These are phyloP conservation scores for Sarcophaga rosellei DNA, from an alignment of 2,888 invertebrate genomes.

Conservation along the genomic window DNA sequence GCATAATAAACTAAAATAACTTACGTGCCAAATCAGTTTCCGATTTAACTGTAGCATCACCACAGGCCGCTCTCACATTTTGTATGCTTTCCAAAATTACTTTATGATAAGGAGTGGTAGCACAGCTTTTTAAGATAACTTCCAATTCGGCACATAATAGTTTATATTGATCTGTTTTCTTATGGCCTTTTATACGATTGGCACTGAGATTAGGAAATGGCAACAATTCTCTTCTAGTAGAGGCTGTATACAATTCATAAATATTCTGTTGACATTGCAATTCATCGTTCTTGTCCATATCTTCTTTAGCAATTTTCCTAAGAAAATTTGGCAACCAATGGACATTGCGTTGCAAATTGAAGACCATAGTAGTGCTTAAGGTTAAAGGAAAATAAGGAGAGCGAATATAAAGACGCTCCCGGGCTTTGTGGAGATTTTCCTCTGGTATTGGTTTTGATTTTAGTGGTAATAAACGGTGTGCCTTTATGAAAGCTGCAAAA, in stretches of 20 bases:
- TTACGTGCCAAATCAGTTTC: slow-evolving; percentile 82
- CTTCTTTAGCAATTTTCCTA: slow-evolving; percentile 90
- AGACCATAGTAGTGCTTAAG: slow-evolving; percentile 93
- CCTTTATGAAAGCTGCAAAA: slow-evolving; percentile 93
- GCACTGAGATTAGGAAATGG: slow-evolving; percentile 87
- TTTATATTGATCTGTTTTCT: slow-evolving; percentile 94
- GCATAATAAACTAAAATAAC: slow-evolving; percentile 21
- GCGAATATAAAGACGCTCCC: slow-evolving; percentile 87
- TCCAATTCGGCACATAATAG: slow-evolving; percentile 95
- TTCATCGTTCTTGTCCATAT: slow-evolving; percentile 92
- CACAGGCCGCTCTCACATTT: slow-evolving; percentile 83
- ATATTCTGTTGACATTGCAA: slow-evolving; percentile 93
- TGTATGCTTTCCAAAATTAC: slow-evolving; percentile 90
- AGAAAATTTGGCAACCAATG: slow-evolving; percentile 93
- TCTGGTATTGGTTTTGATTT: slow-evolving; percentile 81
- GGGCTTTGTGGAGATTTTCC: slow-evolving; percentile 84
- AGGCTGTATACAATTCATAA: slow-evolving; percentile 89
- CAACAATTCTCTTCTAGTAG: slow-evolving; percentile 91
- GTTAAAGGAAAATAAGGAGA: slow-evolving; percentile 95
- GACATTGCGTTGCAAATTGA: slow-evolving; percentile 89
- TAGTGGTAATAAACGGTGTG: slow-evolving; percentile 89
- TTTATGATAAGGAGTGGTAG: slow-evolving; percentile 90
- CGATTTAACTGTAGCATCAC: slow-evolving; percentile 83
- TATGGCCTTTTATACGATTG: slow-evolving; percentile 83
- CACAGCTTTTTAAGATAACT: slow-evolving; percentile 88